Percentiles rank a stretch among this genome's conserved stretches.
phyloP scores from a whole-genome alignment of 2,797 vertebrate genomes.

The Platalea minor region DNA sequence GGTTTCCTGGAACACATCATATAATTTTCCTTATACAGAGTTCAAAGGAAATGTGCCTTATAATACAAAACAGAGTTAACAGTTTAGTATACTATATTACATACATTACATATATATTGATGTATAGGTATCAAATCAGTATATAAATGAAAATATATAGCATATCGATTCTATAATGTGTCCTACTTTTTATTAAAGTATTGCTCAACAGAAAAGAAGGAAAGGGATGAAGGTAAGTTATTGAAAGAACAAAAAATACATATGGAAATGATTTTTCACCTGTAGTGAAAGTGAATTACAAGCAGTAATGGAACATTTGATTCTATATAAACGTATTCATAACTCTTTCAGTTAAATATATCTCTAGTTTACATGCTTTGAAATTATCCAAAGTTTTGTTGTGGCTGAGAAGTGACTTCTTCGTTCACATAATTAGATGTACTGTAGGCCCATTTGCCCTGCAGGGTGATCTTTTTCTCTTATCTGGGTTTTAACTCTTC shows the following conservation, averaged over 20 bases:
- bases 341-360: background rate
- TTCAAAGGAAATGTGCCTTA: background rate
- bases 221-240: background rate
- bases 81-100: background rate
- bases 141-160: background rate
- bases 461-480: background rate
- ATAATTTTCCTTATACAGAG: background rate
- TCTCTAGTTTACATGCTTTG: background rate
- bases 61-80: background rate
- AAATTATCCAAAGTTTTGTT: background rate
- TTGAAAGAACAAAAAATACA: background rate
- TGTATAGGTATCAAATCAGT: background rate
- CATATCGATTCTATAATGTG: background rate
- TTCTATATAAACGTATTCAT: background rate
- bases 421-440: background rate
- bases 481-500: background rate
- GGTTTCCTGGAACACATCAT: background rate
- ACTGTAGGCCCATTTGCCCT: background rate
- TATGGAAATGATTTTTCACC: background rate
- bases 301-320: background rate
- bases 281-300: background rate
- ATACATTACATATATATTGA: background rate
- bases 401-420: background rate
- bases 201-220: background rate
- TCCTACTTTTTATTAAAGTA: background rate